These are phyloP conservation scores for Ceratothoa steindachneri DNA, from an alignment of 2,888 invertebrate genomes.

Conservation along the genomic window DNA sequence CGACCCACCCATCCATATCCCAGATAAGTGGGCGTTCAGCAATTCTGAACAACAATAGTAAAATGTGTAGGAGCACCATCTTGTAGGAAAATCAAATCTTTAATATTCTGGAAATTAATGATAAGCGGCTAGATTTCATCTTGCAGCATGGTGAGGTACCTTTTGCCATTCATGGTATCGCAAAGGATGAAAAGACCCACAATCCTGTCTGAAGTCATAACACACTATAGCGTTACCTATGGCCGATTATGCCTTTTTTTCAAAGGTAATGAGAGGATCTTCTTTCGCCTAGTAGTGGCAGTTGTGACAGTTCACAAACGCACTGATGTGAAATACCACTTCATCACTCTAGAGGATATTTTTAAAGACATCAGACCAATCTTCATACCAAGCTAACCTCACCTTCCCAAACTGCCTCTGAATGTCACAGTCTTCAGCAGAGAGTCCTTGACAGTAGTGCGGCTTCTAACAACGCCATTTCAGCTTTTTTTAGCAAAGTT, in stretches of 20 bases:
- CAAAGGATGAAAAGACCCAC: conserved; percentile 35
- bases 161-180: conserved; percentile 18
- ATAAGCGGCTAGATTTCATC: conserved; percentile 15
- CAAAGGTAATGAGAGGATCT: conserved; percentile 48
- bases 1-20: conserved; percentile 15
- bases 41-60: conserved; percentile 5
- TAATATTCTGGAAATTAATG: conserved; percentile 13
- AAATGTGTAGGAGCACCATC: conserved; percentile 17
- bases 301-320: conserved; percentile 50
- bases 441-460: neutral
- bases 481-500: neutral
- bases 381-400: conserved; percentile 8
- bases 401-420: neutral
- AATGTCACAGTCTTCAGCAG: neutral
- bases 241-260: conserved; percentile 44
- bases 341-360: conserved; percentile 49
- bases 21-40: conserved; percentile 12
- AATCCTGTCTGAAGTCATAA: conserved; percentile 46
- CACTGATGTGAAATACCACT: conserved; percentile 49
- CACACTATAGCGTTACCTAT: conserved; percentile 48
- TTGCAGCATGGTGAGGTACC: conserved; percentile 18
- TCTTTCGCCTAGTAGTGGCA: conserved; percentile 48
- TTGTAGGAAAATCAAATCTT: conserved; percentile 10
- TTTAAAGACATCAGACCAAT: conserved; percentile 7
- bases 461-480: neutral